Base-by-base conservation (phyloP, 1,140 invertebrate species). In the Vollenhovia emeryi region DNA sequence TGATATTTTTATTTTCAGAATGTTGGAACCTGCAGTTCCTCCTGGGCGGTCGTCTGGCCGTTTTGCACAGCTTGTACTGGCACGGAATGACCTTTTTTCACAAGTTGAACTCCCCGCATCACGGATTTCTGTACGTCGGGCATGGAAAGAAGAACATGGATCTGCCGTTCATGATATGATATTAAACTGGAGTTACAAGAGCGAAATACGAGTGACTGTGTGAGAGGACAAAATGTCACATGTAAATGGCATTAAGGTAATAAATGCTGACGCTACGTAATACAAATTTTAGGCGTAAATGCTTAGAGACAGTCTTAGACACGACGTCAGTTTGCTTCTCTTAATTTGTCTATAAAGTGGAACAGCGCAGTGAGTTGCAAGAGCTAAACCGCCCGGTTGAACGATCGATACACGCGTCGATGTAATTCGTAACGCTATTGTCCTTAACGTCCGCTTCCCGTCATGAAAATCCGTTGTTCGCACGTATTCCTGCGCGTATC, bases 41-140 rank as follows among this genome's bases (percentile, higher is more conserved):
- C 13, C 93, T 95, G 21, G 95, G 95, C 24, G 95, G 96, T 36
- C 95, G 93, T 86, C 91, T 96, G 11, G 95, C 95, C 0, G 95
- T 96, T 64, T 93, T 98, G 57, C 96, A 96, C 85, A 97, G 95
- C 57, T 93, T 97, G 0, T 96, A 96, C 89, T 98, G 97, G 97
- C 96, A 97, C 0, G 97, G 97, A 64, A 96, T 97, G 94, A 95
- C 95, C 8, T 97, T 96, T 91, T 98, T 96, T 89, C 97, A 98
- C 88, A 96, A 96, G 93, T 85, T 97, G 2, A 95, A 95, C 88
- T 96, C 96, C 0, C 95, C 96, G 1, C 96, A 96, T 76, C 96
- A 96, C 87, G 97, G 97, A 3, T 97, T 96, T 91, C 91, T 97
- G 5, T 98, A 98, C 87, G 94, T 97, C 74, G 97, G 97, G 0